Evolutionary conservation across 2,113 vertebrate species (phyloP).

Genomic region (Sula dactylatra): DNA sequence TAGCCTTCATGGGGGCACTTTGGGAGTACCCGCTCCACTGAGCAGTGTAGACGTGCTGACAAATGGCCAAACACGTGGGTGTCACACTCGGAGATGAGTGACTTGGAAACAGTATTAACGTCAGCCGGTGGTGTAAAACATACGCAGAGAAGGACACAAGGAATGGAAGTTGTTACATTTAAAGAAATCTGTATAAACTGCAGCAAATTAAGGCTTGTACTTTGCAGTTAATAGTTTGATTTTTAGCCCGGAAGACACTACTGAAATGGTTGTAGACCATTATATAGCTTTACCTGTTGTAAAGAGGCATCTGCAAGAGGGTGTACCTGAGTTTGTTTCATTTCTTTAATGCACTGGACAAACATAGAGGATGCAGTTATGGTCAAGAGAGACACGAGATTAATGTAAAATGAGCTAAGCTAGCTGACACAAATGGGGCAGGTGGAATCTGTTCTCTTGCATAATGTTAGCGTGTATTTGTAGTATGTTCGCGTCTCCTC

Average conservation of each 20-base stretch:
- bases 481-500: background rate
- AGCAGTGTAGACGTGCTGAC: accelerated
- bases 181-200: background rate
- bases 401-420: background rate
- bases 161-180: background rate
- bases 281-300: background rate
- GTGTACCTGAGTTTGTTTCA: background rate
- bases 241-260: background rate
- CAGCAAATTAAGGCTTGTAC: background rate
- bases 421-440: background rate
- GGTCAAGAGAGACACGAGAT: background rate
- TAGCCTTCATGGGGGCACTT: background rate
- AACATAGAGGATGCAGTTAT: background rate
- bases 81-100: background rate
- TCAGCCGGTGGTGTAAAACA: background rate
- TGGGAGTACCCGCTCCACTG: background rate
- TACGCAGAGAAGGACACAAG: background rate
- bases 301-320: background rate
- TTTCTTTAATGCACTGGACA: background rate
- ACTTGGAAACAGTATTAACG: background rate
- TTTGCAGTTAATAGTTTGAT: background rate
- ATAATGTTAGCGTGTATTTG: background rate
- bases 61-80: background rate
- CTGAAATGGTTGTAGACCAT: background rate
- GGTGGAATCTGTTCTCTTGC: background rate